Conservation (phyloP, 2,113 vertebrate species). For the Anser cygnoides region DNA sequence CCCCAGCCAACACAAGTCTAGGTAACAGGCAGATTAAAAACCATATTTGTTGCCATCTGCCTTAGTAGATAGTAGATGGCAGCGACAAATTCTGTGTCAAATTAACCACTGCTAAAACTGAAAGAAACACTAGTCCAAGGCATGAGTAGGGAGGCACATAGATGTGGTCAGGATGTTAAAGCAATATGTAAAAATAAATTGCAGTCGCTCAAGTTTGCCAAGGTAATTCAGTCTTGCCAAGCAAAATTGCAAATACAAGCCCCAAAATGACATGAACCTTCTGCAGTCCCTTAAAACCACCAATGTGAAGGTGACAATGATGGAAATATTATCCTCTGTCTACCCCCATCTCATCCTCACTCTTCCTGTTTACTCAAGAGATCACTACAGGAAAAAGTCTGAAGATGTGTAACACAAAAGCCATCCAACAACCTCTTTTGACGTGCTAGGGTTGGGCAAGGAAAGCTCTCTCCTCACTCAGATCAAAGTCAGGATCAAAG, state of each 20-base stretch:
- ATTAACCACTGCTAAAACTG: background rate
- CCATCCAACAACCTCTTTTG: background rate
- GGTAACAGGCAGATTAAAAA: background rate
- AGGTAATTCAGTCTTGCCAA: background rate
- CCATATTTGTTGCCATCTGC: background rate
- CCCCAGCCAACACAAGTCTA: background rate
- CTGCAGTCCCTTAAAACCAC: background rate
- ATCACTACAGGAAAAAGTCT: background rate
- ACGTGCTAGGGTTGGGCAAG: rapidly evolving
- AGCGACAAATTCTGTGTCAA: background rate
- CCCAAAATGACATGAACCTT: background rate
- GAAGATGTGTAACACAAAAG: background rate
- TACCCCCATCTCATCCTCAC: background rate
- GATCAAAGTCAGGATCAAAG: background rate
- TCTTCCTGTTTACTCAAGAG: background rate
- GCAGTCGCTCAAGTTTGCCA: background rate
- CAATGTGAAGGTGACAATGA: background rate
- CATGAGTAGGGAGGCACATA: background rate
- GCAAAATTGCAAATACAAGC: background rate
- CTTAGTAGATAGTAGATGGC: background rate
- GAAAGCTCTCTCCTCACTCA: background rate
- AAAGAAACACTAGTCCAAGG: background rate
- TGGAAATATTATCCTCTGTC: background rate
- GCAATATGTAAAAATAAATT: background rate
- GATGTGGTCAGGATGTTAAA: background rate